Evolutionary conservation across 2,797 vertebrate genomes (phyloP).

Genomic region (Enteromius anoplus): DNA sequence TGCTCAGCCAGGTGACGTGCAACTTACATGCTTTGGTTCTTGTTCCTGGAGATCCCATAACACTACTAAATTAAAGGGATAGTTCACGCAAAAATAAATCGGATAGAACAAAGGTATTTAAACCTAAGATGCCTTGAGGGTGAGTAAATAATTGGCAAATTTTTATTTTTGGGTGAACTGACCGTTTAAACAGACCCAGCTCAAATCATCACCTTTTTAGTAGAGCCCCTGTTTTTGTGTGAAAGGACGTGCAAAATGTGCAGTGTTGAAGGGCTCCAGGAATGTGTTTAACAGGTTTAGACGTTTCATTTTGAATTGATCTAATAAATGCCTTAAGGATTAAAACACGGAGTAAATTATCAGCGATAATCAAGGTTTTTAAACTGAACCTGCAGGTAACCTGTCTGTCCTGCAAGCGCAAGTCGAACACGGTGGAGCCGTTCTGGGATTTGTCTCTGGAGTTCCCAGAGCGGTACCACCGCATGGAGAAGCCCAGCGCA

Average conservation of each 20-base stretch:
- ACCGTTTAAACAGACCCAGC: too few species aligned
- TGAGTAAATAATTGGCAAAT: too few species aligned
- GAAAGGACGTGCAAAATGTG: not conserved
- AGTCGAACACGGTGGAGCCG: constrained; percentile 98
- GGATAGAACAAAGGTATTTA: too few species aligned
- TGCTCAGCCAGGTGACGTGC: constrained; percentile 93
- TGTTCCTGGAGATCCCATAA: not conserved
- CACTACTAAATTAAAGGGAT: not conserved
- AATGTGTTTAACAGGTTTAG: not conserved
- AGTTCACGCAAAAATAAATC: not conserved
- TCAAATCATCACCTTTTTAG: too few species aligned
- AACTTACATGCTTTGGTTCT: not conserved
- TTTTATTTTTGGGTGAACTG: too few species aligned
- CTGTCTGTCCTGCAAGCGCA: constrained; percentile 96
- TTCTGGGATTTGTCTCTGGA: constrained; percentile 99
- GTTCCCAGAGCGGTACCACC: constrained; percentile 96
- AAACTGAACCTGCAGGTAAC: constrained; percentile 82
- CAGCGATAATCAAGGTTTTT: not conserved
- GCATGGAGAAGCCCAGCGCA: constrained; percentile 83
- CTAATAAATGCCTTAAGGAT: not conserved
- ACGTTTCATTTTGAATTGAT: not conserved
- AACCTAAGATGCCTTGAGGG: too few species aligned
- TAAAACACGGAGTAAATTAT: not conserved
- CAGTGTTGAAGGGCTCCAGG: not conserved
- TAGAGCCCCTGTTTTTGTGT: too few species aligned